Conservation (phyloP, 2,113 vertebrate genomes). For the Trachemys scripta region DNA sequence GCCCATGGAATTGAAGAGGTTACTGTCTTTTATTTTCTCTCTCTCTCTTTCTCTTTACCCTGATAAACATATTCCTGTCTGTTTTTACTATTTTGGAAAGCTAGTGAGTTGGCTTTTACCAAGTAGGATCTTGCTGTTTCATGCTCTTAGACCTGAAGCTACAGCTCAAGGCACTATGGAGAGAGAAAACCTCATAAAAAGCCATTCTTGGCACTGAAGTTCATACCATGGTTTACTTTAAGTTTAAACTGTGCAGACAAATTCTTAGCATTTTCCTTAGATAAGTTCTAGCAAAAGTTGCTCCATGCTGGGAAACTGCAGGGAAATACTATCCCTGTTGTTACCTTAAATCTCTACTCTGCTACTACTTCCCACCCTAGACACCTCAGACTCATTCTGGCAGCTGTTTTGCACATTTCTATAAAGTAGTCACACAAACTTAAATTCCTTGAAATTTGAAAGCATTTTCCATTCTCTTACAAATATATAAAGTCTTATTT, state of each 20-base stretch:
- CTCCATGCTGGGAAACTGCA: neutral
- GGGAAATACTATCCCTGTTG: neutral
- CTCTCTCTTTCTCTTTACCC: neutral
- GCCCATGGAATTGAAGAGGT: slow-evolving; percentile 83
- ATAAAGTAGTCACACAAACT: neutral
- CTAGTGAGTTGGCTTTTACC: neutral
- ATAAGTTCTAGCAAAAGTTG: neutral
- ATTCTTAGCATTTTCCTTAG: neutral
- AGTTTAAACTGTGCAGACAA: neutral
- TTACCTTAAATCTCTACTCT: neutral
- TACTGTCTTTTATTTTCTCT: slow-evolving; percentile 6
- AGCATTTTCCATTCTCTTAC: neutral
- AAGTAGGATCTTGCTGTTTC: neutral
- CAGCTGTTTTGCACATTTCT: neutral
- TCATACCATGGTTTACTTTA: neutral
- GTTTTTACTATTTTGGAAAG: neutral
- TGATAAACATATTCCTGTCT: neutral
- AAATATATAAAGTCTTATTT: neutral
- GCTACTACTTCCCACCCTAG: neutral
- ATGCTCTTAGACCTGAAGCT: neutral
- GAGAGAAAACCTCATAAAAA: neutral
- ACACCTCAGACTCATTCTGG: neutral
- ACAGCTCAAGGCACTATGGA: neutral
- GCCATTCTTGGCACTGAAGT: neutral
- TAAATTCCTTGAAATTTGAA: neutral